Evolutionary conservation across 1,140 invertebrate genomes (phyloP), one percentile per base, ranked within the genome.

Genomic region (Drosophila orosa): DNA sequence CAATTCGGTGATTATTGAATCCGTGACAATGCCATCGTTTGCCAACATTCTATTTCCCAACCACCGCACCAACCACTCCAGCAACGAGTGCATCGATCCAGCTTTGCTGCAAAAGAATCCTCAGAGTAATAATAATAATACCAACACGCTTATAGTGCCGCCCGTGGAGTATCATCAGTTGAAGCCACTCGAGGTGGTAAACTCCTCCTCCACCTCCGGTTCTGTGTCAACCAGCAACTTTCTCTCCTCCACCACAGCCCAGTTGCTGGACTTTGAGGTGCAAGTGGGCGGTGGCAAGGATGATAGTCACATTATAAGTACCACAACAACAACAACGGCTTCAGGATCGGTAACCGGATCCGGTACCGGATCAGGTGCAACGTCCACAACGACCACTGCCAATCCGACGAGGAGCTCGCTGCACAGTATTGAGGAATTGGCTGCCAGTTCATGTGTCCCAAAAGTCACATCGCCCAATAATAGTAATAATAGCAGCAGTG

Each of bases 351-450:
- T 58, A 3, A 33, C 47, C 17, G 63, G 63, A 3, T 52, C 47
- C 17, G 71, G 37, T 3, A 13, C 48, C 10, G 72, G 47, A 5
- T 29, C 67, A 40, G 63, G 75, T 27, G 75, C 80, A 10, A 47
- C 54, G 13, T 24, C 66, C 39, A 78, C 74, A 45, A 33, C 60
- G 35, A 47, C 63, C 33, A 81, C 75, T 79, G 76, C 71, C 76
- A 79, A 87, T 73, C 74, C 65, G 3, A 56, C 54, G 9, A 61
- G 86, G 44, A 68, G 69, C 39, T 80, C 76, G 6, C 52, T 90
- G 63, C 86, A 90, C 48, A 90, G 86, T 69, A 90, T 90, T 35
- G 86, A 90, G 44, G 86, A 90, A 57, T 55, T 90, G 39, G 85
- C 86, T 10, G 86, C 81, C 27, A 90, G 82, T 63, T 90, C 86